Evolutionary conservation across 2,113 vertebrate genomes (phyloP), one percentile per base, ranked within the genome.

Genomic region (Cyprichromis sp.): DNA sequence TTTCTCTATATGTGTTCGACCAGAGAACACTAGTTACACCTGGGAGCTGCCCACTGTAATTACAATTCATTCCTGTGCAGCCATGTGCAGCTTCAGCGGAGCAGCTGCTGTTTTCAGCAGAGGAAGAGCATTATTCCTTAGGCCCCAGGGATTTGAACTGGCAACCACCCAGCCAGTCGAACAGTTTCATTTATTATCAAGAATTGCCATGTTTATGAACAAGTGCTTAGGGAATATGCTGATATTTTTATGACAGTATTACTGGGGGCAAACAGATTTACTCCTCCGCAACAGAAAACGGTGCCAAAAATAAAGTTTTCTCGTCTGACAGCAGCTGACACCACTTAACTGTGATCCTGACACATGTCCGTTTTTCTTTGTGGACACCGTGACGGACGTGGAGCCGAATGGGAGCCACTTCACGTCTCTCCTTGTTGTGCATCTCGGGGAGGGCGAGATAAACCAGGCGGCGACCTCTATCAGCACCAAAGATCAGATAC

Each of bases 1-100:
- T 31, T 38, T 4, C 9, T 31, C 16, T 66, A 1, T 53, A 36
- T 55, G 68, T 53, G 26, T 57, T 45, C 42, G 2, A 80, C 78
- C 47, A 11, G 55, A 21, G 57, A 87, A 59, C 3, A 29, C 79
- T 40, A 29, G 55, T 81, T 42, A 55, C 90, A 90, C 82, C 88
- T 81, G 71, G 86, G 91, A 87, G 68, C 81, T 83, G 78, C 89
- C 81, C 84, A 21, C 47, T 78, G 80, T 90, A 81, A 92, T 89
- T 82, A 89, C 73, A 88, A 29, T 55, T 78, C 57, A 29, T 26
- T 88, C 55, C 87, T 66, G 88, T 40, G 61, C 76, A 83, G 83
- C 82, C 84, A 80, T 81, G 80, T 73, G 84, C 82, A 73, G 55
- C 80, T 82, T 57, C 29, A 57, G 63, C 24, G 19, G 68, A 87